Conservation (phyloP, 1,140 invertebrate species). For the Ips nitidus region DNA sequence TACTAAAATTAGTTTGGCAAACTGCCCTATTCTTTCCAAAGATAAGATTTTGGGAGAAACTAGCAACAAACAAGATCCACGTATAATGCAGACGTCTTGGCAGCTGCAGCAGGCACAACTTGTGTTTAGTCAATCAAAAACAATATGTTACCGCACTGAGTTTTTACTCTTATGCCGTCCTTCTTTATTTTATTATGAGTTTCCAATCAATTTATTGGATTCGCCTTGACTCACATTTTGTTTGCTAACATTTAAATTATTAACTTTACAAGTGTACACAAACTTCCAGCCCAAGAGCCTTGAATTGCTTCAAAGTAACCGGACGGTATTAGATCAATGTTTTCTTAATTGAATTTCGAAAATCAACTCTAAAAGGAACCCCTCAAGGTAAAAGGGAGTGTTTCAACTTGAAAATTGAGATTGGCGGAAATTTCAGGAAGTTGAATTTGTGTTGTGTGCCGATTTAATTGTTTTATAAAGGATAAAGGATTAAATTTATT, state of each 20-base stretch:
- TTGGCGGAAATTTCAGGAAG: background rate
- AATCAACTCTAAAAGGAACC: background rate
- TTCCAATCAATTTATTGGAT: too few relatives aligned
- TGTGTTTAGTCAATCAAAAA: conserved; percentile 6
- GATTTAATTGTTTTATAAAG: too few relatives aligned
- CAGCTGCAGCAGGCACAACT: conserved; percentile 12
- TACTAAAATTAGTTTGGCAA: conserved; percentile 13
- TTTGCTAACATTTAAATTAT: too few relatives aligned
- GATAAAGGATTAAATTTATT: too few relatives aligned
- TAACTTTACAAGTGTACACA: too few relatives aligned
- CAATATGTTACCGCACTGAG: conserved; percentile 2
- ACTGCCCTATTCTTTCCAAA: background rate
- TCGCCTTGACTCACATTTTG: too few relatives aligned
- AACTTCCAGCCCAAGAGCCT: too few relatives aligned
- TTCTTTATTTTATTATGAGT: too few relatives aligned
- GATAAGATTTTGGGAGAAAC: conserved; percentile 8
- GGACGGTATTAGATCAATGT: conserved; percentile 1
- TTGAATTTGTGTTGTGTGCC: background rate
- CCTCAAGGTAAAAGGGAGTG: background rate
- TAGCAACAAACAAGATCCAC: conserved; percentile 1
- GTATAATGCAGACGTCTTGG: conserved; percentile 10
- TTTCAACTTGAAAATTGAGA: background rate
- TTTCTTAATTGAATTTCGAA: conserved; percentile 3
- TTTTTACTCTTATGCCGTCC: background rate
- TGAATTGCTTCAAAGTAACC: background rate